A percentile compares a stretch with the other conserved stretches of the same genome.
These are phyloP conservation scores for Camptogramma bilineatum DNA, from an alignment of 2,888 invertebrate genomes.

Conservation along the genomic window DNA sequence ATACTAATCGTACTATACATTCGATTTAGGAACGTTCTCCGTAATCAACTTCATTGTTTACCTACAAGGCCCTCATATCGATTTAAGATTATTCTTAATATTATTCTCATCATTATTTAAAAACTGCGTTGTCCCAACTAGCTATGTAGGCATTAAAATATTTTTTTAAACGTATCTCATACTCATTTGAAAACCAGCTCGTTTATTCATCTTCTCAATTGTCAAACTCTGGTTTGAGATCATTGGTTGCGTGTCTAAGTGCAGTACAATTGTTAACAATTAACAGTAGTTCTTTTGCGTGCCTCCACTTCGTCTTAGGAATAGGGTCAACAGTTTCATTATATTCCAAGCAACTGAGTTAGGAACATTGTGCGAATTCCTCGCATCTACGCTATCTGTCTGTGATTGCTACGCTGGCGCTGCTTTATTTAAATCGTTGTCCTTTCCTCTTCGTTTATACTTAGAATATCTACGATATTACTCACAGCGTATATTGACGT, in stretches of 20 bases:
- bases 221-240: slow-evolving; percentile 63
- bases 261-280: slow-evolving; percentile 81
- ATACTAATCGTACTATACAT: slow-evolving; percentile 51
- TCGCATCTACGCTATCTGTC: slow-evolving; percentile 21
- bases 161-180: background rate
- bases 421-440: slow-evolving; percentile 26
- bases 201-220: slow-evolving; percentile 50
- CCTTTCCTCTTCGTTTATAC: slow-evolving; percentile 39
- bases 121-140: background rate
- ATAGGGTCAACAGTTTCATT: slow-evolving; percentile 71
- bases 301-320: slow-evolving; percentile 71
- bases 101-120: background rate
- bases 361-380: slow-evolving; percentile 29
- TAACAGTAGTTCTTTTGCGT: slow-evolving; percentile 82
- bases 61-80: slow-evolving; percentile 49
- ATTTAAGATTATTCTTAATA: slow-evolving; percentile 36
- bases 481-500: slow-evolving; percentile 64
- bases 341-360: slow-evolving; percentile 44
- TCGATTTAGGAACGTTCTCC: slow-evolving; percentile 47
- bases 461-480: slow-evolving; percentile 51
- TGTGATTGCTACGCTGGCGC: slow-evolving; percentile 28
- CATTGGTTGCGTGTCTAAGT: slow-evolving; percentile 78
- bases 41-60: slow-evolving; percentile 44
- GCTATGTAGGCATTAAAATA: background rate
- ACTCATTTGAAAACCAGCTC: slow-evolving; percentile 8